Conservation (phyloP, 35 echinoderm and acorn worm genomes). For the Heliocidaris tuberculata region DNA sequence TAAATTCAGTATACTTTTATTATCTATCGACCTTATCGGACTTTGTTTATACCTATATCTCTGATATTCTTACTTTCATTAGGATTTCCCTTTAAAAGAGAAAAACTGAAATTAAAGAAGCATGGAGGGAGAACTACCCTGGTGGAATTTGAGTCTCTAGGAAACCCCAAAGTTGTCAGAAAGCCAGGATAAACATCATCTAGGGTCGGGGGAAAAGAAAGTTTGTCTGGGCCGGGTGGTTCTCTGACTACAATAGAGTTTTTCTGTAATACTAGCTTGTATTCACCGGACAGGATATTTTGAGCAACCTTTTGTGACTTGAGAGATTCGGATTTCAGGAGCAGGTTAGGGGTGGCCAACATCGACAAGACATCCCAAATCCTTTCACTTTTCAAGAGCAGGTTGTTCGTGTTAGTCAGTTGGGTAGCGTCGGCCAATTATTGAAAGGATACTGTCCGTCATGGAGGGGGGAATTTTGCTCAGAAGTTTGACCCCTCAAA, state of each 20-base stretch:
- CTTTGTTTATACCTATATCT: too few relatives aligned
- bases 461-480: too few relatives aligned
- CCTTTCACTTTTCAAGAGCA: too few relatives aligned
- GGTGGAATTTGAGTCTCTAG: background rate
- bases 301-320: background rate
- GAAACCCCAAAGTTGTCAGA: background rate
- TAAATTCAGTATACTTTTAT: too few relatives aligned
- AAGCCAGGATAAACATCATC: background rate
- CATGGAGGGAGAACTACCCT: background rate
- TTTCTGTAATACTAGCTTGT: background rate
- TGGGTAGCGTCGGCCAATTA: too few relatives aligned
- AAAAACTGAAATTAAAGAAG: background rate
- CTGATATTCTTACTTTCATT: too few relatives aligned
- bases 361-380: too few relatives aligned
- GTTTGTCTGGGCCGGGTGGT: background rate
- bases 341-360: background rate
- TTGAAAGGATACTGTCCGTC: too few relatives aligned
- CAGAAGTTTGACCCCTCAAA: too few relatives aligned
- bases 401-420: too few relatives aligned
- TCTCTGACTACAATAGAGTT: background rate
- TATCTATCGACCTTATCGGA: too few relatives aligned
- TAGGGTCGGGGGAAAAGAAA: background rate
- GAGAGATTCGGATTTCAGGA: background rate
- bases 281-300: background rate
- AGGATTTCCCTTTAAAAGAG: too few relatives aligned